These are phyloP conservation scores for Proteles cristata DNA, from an alignment of 2,113 vertebrate species.

Conservation along the genomic window DNA sequence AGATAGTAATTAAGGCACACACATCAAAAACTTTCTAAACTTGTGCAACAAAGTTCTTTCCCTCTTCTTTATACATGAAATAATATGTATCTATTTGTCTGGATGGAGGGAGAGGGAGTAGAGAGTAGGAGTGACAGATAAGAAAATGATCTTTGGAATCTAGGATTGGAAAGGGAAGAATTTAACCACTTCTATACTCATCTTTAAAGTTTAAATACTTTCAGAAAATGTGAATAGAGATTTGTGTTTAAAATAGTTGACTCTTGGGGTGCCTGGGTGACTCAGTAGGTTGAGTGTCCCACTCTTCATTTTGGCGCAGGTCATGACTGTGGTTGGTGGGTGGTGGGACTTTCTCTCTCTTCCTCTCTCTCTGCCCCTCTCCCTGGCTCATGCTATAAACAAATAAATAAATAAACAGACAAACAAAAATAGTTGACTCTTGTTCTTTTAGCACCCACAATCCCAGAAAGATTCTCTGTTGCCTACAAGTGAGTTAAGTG, in stretches of 20 bases:
- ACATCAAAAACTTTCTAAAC: not conserved
- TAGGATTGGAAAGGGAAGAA: not conserved
- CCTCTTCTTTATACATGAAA: not conserved
- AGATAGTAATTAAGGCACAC: not conserved
- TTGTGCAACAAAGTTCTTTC: not conserved
- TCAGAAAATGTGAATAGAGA: not conserved
- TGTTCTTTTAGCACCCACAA: not conserved
- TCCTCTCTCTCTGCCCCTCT: no score
- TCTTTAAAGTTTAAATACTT: not conserved
- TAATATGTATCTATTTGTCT: not conserved
- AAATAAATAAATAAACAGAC: no score
- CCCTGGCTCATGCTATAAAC: no score
- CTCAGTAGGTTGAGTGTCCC: no score
- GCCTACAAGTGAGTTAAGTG: constrained; percentile 20
- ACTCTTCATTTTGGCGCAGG: no score
- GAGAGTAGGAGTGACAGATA: not conserved
- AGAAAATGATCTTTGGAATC: not conserved
- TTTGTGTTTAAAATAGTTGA: not conserved
- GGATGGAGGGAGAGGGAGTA: not conserved
- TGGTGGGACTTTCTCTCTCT: no score
- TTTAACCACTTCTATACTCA: not conserved
- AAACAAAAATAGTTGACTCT: not conserved
- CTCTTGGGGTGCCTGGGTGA: not conserved
- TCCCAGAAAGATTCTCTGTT: not conserved
- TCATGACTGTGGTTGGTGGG: no score